Evolutionary conservation across 2,888 invertebrate genomes (phyloP).

Genomic region (Drosophila pegasa): DNA sequence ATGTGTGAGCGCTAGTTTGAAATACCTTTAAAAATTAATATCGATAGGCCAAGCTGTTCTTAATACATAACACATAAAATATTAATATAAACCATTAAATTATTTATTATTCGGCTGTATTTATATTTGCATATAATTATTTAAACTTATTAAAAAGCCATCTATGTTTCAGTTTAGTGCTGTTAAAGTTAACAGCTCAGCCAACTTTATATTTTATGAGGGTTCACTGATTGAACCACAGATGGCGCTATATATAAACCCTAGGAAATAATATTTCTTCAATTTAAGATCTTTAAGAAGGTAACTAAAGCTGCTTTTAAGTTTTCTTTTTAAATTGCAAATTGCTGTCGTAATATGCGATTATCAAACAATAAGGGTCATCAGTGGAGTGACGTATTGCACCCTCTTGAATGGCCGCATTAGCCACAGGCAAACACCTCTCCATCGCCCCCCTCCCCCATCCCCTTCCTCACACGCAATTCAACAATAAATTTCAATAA

Average conservation of each 20-base stretch:
- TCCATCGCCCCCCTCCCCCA: background rate
- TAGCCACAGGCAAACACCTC: constrained; percentile 16
- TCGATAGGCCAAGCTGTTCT: no score
- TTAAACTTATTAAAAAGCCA: background rate
- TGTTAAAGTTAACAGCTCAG: background rate
- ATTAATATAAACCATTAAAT: background rate
- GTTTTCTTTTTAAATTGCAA: background rate
- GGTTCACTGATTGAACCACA: background rate
- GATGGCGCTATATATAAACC: constrained; percentile 21
- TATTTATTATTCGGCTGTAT: background rate
- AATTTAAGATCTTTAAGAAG: background rate
- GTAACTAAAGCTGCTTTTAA: background rate
- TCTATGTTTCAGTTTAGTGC: background rate
- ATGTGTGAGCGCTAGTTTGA: background rate
- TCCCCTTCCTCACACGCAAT: constrained; percentile 9
- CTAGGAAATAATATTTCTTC: background rate
- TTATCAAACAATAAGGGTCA: constrained; percentile 63
- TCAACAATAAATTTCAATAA: constrained; percentile 76
- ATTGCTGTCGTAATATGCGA: constrained; percentile 34
- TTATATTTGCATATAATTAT: background rate
- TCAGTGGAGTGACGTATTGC: constrained; percentile 46
- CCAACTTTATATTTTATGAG: no score
- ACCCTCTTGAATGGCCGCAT: constrained; percentile 28
- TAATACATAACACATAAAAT: no score
- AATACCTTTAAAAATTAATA: background rate